A percentile compares a stretch with the other conserved stretches of the same genome.
phyloP scores from a whole-genome alignment of 1,140 invertebrate genomes.

The Melipona quadrifasciata region DNA sequence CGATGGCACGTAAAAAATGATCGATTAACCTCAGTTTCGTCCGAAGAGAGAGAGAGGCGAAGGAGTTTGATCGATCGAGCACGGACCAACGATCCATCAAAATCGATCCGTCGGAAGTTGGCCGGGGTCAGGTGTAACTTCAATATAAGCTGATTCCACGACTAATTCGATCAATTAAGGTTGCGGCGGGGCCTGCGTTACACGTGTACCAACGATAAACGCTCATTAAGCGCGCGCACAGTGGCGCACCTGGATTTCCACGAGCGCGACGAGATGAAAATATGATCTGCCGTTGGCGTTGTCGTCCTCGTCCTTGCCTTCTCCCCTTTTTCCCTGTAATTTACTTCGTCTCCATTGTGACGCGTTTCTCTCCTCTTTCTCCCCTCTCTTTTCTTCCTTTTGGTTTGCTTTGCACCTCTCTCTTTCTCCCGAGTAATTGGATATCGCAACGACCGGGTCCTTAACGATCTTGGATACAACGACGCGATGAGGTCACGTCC shows the following conservation, averaged over 20 bases:
- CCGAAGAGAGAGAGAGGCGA: neutral
- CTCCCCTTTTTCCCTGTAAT: slow-evolving; percentile 11
- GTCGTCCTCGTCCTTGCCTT: neutral
- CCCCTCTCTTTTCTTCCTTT: neutral
- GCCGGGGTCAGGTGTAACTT: slow-evolving; percentile 55
- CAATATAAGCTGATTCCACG: slow-evolving; percentile 22
- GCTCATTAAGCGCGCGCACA: slow-evolving; percentile 35
- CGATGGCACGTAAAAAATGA: slow-evolving; percentile 38
- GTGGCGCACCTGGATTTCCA: slow-evolving; percentile 42
- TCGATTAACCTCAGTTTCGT: slow-evolving; percentile 31
- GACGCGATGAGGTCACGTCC: slow-evolving; percentile 48
- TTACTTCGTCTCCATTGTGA: neutral
- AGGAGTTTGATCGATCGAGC: slow-evolving; percentile 43
- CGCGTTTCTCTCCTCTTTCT: neutral
- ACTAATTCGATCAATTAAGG: slow-evolving; percentile 60
- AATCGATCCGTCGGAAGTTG: slow-evolving; percentile 35
- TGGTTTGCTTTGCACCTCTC: slow-evolving; percentile 7
- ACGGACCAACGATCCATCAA: slow-evolving; percentile 39
- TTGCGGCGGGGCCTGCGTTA: slow-evolving; percentile 10
- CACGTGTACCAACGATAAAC: slow-evolving; percentile 51
- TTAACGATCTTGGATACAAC: slow-evolving; percentile 55
- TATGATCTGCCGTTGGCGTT: neutral
- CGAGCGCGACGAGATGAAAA: neutral
- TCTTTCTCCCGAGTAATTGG: slow-evolving; percentile 47
- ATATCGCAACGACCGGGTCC: slow-evolving; percentile 44